phyloP scores from a whole-genome alignment of 2,888 invertebrate genomes.

The Pristionchus maxplancki region DNA sequence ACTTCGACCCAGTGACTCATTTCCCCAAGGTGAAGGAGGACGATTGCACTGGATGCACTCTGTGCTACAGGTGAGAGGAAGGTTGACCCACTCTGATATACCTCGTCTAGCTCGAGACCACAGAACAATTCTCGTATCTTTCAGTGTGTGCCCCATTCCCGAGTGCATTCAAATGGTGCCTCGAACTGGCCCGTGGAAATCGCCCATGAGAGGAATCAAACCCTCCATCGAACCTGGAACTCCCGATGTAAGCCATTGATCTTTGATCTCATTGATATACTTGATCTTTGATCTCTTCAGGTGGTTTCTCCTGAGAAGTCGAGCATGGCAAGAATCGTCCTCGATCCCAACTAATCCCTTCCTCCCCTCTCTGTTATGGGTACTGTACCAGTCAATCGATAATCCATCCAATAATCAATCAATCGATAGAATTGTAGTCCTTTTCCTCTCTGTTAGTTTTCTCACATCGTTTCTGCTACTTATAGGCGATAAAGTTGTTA shows the following conservation, averaged over 20 bases:
- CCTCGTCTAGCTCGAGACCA: too few relatives aligned
- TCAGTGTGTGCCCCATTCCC: constrained; percentile 93
- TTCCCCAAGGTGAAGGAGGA: constrained; percentile 87
- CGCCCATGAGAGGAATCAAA: constrained; percentile 86
- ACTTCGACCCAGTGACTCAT: constrained; percentile 88
- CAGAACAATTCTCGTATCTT: too few relatives aligned
- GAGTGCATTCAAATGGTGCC: constrained; percentile 98
- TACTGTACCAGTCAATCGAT: constrained; percentile 15
- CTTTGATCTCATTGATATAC: neutral
- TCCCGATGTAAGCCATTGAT: constrained; percentile 57
- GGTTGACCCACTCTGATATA: too few relatives aligned
- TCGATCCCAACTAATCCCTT: constrained; percentile 55
- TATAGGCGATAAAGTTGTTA: constrained; percentile 44
- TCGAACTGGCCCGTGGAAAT: constrained; percentile 86
- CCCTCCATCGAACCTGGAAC: constrained; percentile 67
- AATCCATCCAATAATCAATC: constrained; percentile 18
- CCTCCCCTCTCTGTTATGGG: neutral
- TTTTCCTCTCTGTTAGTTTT: neutral
- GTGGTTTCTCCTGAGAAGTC: constrained; percentile 54
- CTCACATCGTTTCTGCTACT: neutral
- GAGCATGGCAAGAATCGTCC: constrained; percentile 61
- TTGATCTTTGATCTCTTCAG: constrained; percentile 34
- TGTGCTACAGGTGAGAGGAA: constrained; percentile 83
- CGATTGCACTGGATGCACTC: constrained; percentile 89
- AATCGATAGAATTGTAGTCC: constrained; percentile 4